These are phyloP conservation scores for Dipodomys ordii DNA, from an alignment of 2,113 vertebrate species.

Conservation along the genomic window DNA sequence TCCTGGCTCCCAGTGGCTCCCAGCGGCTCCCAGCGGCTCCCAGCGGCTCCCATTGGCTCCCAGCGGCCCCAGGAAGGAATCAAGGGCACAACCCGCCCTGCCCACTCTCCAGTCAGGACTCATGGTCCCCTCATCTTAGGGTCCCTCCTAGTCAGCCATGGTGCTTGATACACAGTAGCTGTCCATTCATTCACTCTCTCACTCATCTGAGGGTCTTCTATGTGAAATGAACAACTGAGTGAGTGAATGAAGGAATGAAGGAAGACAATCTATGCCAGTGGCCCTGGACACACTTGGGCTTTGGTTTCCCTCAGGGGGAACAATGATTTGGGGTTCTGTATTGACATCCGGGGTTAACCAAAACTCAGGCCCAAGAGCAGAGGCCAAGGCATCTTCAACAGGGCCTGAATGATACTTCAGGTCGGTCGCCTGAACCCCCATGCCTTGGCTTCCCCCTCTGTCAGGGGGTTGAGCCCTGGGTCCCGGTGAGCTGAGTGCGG, in stretches of 20 bases:
- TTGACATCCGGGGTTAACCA: no score
- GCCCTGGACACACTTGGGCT: not conserved
- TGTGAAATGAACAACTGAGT: rapidly evolving
- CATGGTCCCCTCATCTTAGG: rapidly evolving
- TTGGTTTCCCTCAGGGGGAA: not conserved
- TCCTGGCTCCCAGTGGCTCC: not conserved
- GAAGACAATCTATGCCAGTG: not conserved
- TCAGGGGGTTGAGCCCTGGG: rapidly evolving
- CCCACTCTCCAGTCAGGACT: not conserved
- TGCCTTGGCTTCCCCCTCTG: not conserved
- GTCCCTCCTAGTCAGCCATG: rapidly evolving
- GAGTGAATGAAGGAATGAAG: not conserved
- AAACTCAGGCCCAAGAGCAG: not conserved
- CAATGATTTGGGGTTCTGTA: rapidly evolving
- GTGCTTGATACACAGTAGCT: no score
- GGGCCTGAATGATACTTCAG: rapidly evolving
- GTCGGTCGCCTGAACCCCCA: rapidly evolving
- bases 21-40: not conserved
- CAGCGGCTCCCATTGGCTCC: no score
- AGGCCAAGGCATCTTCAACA: rapidly evolving
- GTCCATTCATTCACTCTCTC: not conserved
- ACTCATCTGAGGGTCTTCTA: not conserved
- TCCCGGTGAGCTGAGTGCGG: rapidly evolving
- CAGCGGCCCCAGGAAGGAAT: rapidly evolving
- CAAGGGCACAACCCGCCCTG: not conserved